Base-by-base conservation (phyloP, 2,888 invertebrate genomes). In the Disparrhopalites patrizii region DNA sequence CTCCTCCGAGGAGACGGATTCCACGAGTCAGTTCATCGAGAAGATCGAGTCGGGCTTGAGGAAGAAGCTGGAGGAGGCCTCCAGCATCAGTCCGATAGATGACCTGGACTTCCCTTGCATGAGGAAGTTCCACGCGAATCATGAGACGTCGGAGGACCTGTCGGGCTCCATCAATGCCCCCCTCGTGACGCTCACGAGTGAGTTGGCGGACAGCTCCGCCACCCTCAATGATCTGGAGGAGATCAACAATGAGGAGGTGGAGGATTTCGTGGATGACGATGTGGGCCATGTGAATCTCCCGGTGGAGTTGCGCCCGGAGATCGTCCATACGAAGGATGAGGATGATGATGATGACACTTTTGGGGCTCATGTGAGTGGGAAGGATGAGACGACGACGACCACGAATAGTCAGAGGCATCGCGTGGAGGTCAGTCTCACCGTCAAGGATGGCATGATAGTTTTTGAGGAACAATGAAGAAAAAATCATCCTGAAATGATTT, bases 161-260 rank as follows among this genome's bases (percentile, higher is more conserved):
- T 60, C 55, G 25, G 67, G 65, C 2, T 61, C 65, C 13, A 33
- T 62, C 1, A 64, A 63, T 25, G 72, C 74, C 8, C 73, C 73
- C 2, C 56, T 73, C 0, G 72, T 73, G 1, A 74, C 74, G 7
- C 61, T 74, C 15, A 74, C 74, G 10, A 67, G 67, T 47, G 74
- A 74, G 52, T 52, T 74, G n/a, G 71, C 69, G 2, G 74, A 74
- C 54, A 63, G 63, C 38, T 70, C 69, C 3, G 74, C 74, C 0
- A 74, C 74, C 1, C 62, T 74, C 10, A 74, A 74, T 65, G 74
- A 74, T 40, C 43, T 74, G 25, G 74, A 74, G 25, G 74, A 71
- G 30, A 69, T 71, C 20, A 57, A 70, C 58, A 71, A 70, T 50
- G 73, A 73, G 31, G 67, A 67, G 30, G 68, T 66, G 5, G 64